Evolutionary conservation across 2,888 invertebrate genomes (phyloP), one percentile per base, ranked within the genome.

Genomic region (Pharmacophagus antenor): DNA sequence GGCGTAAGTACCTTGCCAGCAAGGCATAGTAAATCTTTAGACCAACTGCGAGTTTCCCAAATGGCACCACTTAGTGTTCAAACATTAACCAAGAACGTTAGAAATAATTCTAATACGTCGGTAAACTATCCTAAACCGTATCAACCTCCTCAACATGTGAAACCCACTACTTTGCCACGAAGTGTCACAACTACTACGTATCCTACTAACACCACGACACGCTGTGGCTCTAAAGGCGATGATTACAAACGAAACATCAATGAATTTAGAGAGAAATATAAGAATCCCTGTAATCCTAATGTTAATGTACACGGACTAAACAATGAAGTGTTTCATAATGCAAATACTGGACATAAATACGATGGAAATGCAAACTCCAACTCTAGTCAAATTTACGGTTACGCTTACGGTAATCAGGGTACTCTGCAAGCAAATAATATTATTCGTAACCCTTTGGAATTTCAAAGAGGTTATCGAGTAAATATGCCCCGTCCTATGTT

Each of bases 21-120:
- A 0, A 90, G 95, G 58, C 96, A 96, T 73, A 96, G 96, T 79
- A 96, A 95, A 77, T 96, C 96, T 1, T 81, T 96, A 65, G 96
- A 96, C 80, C 95, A 96, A 69, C 81, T 96, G 50, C 93, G 94
- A 68, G 89, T 94, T 8, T 89, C 91, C 47, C 85, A 90, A 75
- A 80, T 86, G 76, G 72, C 80, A 27, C 82, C 86, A 15, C 68
- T 82, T 10, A 85, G 74, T 65, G 70, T 80, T 56, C 82, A 84
- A 73, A 79, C 78, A 25, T 69, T 88, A 56, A 70, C 79, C 7
- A 89, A 88, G 66, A 82, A 79, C 63, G 63, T 77, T 2, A 80
- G 80, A 70, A 89, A 86, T 70, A 79, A 72, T 68, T 88, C 90
- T 4, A 88, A 88, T 65, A 72, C 80, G 21, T 86, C 89, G 53